A percentile compares a stretch with the other conserved stretches of the same genome.
phyloP scores from a whole-genome alignment of 1,140 invertebrate genomes.

The Myzus persicae region DNA sequence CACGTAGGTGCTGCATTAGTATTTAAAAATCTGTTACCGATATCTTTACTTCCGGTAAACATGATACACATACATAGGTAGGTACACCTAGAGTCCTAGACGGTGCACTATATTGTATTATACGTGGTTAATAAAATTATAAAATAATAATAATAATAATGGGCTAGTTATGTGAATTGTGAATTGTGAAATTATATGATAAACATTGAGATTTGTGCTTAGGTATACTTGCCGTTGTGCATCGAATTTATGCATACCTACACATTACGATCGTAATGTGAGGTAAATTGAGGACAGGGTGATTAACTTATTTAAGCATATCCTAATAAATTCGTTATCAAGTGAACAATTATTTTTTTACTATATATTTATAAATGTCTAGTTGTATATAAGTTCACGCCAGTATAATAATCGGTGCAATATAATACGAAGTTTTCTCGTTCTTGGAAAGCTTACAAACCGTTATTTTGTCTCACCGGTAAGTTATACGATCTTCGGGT shows the following conservation, averaged over 20 bases:
- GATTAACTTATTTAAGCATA: neutral
- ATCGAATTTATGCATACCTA: neutral
- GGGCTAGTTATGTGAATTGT: neutral
- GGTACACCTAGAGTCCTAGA: neutral
- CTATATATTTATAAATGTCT: neutral
- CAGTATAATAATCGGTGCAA: neutral
- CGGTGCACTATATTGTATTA: neutral
- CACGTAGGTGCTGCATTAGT: neutral
- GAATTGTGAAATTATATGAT: neutral
- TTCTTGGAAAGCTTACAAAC: neutral
- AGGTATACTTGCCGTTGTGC: neutral
- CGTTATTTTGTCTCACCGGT: neutral
- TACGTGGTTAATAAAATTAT: neutral
- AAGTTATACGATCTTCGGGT: neutral
- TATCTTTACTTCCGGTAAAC: neutral
- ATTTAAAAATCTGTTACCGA: neutral
- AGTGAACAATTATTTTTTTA: neutral
- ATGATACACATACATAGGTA: neutral
- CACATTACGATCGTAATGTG: neutral
- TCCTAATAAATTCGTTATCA: neutral
- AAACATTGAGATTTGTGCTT: neutral
- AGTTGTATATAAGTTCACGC: neutral
- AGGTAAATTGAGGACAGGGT: neutral
- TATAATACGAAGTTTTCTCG: neutral
- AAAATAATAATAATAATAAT: neutral